phyloP scores from a whole-genome alignment of 2,888 invertebrate species.

The Drosophila sordidapex region DNA sequence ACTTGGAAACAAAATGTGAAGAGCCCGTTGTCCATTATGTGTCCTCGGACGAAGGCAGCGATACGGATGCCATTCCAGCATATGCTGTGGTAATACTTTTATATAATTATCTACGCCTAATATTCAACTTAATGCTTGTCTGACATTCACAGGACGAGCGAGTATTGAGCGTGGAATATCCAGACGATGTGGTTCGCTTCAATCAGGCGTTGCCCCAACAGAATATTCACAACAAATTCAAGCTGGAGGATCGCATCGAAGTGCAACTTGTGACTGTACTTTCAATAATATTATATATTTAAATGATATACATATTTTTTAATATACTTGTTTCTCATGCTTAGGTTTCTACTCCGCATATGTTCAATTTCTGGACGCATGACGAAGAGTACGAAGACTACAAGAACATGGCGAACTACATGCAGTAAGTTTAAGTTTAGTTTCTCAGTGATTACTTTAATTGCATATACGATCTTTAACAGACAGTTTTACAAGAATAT shows the following conservation, averaged over 20 bases:
- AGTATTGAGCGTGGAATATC: slow-evolving; percentile 76
- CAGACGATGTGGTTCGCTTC: slow-evolving; percentile 64
- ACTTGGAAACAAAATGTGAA: neutral
- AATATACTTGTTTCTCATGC: neutral
- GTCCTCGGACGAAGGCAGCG: slow-evolving; percentile 60
- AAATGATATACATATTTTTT: neutral
- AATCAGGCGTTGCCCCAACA: slow-evolving; percentile 57
- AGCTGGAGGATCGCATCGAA: slow-evolving; percentile 12
- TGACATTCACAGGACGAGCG: slow-evolving; percentile 60
- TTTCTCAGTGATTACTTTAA: neutral
- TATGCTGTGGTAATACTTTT: slow-evolving; percentile 74
- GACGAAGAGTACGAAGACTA: slow-evolving; percentile 66
- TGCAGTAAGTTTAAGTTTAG: slow-evolving; percentile 71
- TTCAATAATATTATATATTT: neutral
- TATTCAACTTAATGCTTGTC: neutral
- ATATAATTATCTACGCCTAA: neutral
- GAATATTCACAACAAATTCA: slow-evolving; percentile 27
- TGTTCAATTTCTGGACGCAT: slow-evolving; percentile 77
- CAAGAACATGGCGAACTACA: slow-evolving; percentile 62
- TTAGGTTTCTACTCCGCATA: slow-evolving; percentile 78
- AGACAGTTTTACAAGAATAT: slow-evolving; percentile 65
- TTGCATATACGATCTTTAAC: neutral
- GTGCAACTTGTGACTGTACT: slow-evolving; percentile 55
- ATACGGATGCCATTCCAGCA: slow-evolving; percentile 76
- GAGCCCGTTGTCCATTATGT: slow-evolving; percentile 3